Conservation (phyloP, 2,888 invertebrate genomes). For the Luperina nickerlii region DNA sequence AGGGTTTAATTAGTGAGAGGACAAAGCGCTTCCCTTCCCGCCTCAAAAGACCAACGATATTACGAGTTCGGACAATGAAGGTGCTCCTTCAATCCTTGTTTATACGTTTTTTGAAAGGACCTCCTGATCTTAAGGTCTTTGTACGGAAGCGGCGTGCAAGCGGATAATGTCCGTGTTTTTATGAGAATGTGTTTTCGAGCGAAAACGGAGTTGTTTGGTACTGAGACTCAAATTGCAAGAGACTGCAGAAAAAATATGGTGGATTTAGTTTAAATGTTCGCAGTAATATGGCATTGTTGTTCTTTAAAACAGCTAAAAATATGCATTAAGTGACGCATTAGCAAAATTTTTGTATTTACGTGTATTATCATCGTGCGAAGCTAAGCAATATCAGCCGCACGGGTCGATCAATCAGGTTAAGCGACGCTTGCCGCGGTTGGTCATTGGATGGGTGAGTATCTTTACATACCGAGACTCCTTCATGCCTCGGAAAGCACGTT, state of each 20-base stretch:
- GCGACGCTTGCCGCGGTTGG: too few species aligned
- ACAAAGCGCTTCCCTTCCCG: constrained; percentile 73
- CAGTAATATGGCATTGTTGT: background rate
- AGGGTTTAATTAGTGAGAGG: constrained; percentile 76
- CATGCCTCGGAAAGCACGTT: too few species aligned
- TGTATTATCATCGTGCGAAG: background rate
- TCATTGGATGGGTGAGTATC: too few species aligned
- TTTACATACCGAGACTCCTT: too few species aligned
- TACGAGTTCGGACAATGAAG: constrained; percentile 72
- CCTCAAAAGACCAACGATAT: constrained; percentile 72
- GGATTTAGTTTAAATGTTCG: too few species aligned
- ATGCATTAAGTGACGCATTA: background rate
- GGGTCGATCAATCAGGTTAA: too few species aligned
- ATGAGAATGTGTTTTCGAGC: constrained; percentile 57
- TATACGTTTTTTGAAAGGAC: constrained; percentile 67
- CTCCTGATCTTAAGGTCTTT: constrained; percentile 62
- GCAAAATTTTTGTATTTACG: background rate
- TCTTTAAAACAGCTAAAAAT: background rate
- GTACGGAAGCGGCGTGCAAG: constrained; percentile 56
- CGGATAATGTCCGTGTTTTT: constrained; percentile 58
- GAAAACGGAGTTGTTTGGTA: constrained; percentile 31
- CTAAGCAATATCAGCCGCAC: too few species aligned
- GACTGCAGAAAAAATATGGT: constrained; percentile 12
- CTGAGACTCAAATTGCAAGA: background rate
- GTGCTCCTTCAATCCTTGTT: constrained; percentile 68